Base-by-base conservation (phyloP, 2,888 invertebrate genomes). In the Alloplasta piceator region DNA sequence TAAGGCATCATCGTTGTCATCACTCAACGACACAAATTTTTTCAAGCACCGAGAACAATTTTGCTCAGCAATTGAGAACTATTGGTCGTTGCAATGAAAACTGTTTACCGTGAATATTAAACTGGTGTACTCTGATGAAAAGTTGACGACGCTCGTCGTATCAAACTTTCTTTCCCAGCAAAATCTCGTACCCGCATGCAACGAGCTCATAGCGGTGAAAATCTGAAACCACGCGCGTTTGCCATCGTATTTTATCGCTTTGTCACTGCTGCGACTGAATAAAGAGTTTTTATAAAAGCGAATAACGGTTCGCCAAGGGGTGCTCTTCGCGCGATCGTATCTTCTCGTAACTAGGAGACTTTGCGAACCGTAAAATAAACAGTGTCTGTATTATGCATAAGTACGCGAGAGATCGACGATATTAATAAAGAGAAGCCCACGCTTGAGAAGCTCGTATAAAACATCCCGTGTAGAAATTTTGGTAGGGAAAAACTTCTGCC, bases 201-300 rank as follows among this genome's bases (percentile, higher is more conserved):
- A 12, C 14, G 6, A 10, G 50, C 16, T 5, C 14, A 52, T 52
- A 3, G 26, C 26, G 26, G 26, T 52, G 14, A 6, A 52, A 5
- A 52, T 14, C 14, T 7, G 14, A 60, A 43, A 5, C 14, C 41
- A 14, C 60, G 39, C 41, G 41, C 1, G 26, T 26, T 26, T 26
- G 26, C 26, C 26, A 26, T 26, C 1, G 26, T 26, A 26, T 26
- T 26, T 60, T 60, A 39, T 9, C 16, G 9, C 41, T 60, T 60
- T 60, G n/a, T 41, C 60, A 4, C 16, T 58, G 38, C 58, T 58
- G 12, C n/a, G 43, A 64, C 12, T 10, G 46, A 64, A 64, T 64
- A 67, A 67, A 75, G 75, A 48, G 67, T 67, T 75, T 75, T 75
- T 75, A 60, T 52, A 67, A 75, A 75, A 75, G 75, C 67, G 7